A percentile compares a stretch with the other conserved stretches of the same genome.
phyloP scores from a whole-genome alignment of 2,888 invertebrate genomes.

The Eremobia ochroleuca region DNA sequence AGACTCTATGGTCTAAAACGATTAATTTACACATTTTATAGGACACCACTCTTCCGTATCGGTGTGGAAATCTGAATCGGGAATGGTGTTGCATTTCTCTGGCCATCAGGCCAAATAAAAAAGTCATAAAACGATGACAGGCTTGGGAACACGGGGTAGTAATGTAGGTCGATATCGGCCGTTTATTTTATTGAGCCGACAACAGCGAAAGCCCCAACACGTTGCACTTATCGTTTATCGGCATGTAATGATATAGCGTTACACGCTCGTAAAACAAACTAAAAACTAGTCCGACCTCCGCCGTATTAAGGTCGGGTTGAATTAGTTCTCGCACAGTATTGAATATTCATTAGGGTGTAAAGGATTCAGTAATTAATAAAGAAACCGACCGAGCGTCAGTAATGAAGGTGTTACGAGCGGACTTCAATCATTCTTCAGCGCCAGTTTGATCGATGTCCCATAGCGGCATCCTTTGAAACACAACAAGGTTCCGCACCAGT shows the following conservation, averaged over 20 bases:
- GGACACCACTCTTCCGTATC: constrained; percentile 79
- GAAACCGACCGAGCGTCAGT: constrained; percentile 79
- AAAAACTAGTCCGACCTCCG: constrained; percentile 76
- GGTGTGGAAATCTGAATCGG: constrained; percentile 83
- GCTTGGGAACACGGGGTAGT: constrained; percentile 88
- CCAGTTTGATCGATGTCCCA: constrained; percentile 71
- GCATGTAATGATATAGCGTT: constrained; percentile 86
- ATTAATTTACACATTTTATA: constrained; percentile 81
- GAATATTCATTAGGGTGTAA: constrained; percentile 84
- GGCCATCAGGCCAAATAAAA: constrained; percentile 88
- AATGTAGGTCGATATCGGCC: constrained; percentile 84
- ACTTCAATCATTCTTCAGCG: constrained; percentile 72
- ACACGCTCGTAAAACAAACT: constrained; percentile 86
- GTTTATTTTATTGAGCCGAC: constrained; percentile 85
- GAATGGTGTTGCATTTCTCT: constrained; percentile 88
- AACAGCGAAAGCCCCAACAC: constrained; percentile 82
- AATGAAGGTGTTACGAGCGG: constrained; percentile 72
- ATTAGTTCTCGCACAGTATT: constrained; percentile 78
- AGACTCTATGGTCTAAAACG: constrained; percentile 76
- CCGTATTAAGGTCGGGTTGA: constrained; percentile 76
- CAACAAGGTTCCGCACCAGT: constrained; percentile 70
- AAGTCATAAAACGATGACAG: constrained; percentile 89
- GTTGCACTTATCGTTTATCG: constrained; percentile 89
- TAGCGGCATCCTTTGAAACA: constrained; percentile 78
- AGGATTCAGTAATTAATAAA: constrained; percentile 83